Percentiles rank a stretch among this genome's conserved stretches.
phyloP scores from a whole-genome alignment of 2,888 invertebrate genomes.

The Strigamia transsilvanica region DNA sequence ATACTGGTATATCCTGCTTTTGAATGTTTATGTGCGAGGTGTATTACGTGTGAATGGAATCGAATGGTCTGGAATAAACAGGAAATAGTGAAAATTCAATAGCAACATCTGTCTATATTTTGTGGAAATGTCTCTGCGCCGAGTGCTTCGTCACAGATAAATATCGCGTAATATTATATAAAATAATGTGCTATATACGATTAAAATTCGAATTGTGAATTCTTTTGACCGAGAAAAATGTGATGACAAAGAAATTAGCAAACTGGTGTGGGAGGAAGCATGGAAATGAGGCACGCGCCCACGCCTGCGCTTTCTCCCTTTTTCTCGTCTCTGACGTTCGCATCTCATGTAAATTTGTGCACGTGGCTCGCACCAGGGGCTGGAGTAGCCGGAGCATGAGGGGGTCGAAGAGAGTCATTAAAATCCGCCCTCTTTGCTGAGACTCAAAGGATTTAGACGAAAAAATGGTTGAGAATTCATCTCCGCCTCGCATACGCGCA shows the following conservation, averaged over 20 bases:
- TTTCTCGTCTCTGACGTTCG: neutral
- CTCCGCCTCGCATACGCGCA: neutral
- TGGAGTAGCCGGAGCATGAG: neutral
- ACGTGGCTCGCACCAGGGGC: constrained; percentile 6
- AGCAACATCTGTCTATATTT: neutral
- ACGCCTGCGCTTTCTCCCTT: neutral
- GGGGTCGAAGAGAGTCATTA: constrained; percentile 15
- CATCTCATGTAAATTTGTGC: constrained; percentile 38
- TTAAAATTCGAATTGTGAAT: constrained; percentile 13
- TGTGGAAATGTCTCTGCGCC: neutral
- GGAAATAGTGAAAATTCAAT: neutral
- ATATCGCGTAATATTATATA: neutral
- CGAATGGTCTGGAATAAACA: neutral
- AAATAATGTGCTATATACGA: neutral
- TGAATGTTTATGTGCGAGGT: neutral
- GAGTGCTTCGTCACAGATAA: neutral
- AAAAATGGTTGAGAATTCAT: constrained; percentile 3
- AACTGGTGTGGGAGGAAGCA: constrained; percentile 3
- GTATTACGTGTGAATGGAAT: neutral
- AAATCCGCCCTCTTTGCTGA: neutral
- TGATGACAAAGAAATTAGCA: constrained; percentile 14
- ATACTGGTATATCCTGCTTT: neutral
- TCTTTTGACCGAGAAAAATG: constrained; percentile 31
- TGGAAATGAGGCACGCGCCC: constrained; percentile 38
- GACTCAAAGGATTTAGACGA: neutral